Conservation (phyloP, 2,797 vertebrate genomes). For the Enteromius trimaculatus region DNA sequence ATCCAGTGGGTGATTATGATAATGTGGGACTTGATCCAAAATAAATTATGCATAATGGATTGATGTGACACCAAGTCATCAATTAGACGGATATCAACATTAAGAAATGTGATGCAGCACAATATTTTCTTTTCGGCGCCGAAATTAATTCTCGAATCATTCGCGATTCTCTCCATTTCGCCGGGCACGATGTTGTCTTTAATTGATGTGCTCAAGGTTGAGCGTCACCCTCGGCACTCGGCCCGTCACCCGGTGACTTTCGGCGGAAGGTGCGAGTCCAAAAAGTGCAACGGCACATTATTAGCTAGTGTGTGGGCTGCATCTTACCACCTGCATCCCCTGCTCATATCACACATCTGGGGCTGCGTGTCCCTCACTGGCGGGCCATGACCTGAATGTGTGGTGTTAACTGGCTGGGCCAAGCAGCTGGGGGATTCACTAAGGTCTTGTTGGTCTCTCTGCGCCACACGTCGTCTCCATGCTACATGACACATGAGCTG, state of each 20-base stretch:
- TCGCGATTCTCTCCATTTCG: not conserved
- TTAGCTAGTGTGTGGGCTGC: constrained; percentile 60
- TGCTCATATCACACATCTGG: constrained; percentile 76
- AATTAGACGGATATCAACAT: constrained; percentile 83
- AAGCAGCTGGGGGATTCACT: constrained; percentile 66
- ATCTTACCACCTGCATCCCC: constrained; percentile 63
- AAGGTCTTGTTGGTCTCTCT: constrained; percentile 52
- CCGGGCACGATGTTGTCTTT: not conserved
- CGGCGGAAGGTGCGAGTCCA: constrained; percentile 71
- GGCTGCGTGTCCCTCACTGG: constrained; percentile 68
- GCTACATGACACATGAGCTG: constrained; percentile 47
- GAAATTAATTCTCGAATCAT: constrained; percentile 2
- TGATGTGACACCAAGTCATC: constrained; percentile 86
- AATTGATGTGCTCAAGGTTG: constrained; percentile 42
- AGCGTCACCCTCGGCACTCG: not conserved
- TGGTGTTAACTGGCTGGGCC: constrained; percentile 76
- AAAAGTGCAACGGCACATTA: constrained; percentile 67
- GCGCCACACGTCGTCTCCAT: constrained; percentile 30
- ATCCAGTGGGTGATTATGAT: constrained; percentile 85
- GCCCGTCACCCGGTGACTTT: constrained; percentile 57
- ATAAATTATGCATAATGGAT: constrained; percentile 88
- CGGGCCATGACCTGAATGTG: constrained; percentile 73
- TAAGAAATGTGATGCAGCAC: constrained; percentile 79
- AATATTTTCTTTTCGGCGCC: constrained; percentile 63
- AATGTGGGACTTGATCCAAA: constrained; percentile 85